A percentile compares a stretch with the other conserved stretches of the same genome.
Conservation (phyloP, 2,113 vertebrate species). For the Cynoglossus semilaevis region DNA sequence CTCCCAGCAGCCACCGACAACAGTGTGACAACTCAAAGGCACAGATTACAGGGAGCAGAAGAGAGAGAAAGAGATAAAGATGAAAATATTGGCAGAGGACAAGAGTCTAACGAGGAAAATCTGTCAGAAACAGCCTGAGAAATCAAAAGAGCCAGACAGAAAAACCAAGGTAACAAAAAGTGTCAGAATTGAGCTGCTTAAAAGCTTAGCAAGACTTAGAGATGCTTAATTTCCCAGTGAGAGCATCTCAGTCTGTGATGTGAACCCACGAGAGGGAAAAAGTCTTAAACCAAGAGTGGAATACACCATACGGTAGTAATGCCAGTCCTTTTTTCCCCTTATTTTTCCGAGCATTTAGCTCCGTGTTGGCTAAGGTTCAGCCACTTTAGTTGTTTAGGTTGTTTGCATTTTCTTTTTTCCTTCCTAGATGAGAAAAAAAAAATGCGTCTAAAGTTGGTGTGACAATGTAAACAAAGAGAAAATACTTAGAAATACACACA, state of each 20-base stretch:
- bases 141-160: slow-evolving; percentile 13
- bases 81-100: background rate
- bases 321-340: too few relatives aligned
- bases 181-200: slow-evolving; percentile 71
- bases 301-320: slow-evolving; percentile 1
- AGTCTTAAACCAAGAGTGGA: slow-evolving; percentile 18
- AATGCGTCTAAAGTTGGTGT: too few relatives aligned
- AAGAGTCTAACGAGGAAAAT: background rate
- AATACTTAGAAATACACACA: too few relatives aligned
- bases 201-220: slow-evolving; percentile 60
- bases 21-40: slow-evolving; percentile 10
- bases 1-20: slow-evolving; percentile 31
- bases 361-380: too few relatives aligned
- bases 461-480: too few relatives aligned
- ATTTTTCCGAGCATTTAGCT: too few relatives aligned
- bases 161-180: slow-evolving; percentile 62
- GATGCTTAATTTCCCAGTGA: slow-evolving; percentile 53
- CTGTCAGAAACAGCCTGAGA: slow-evolving; percentile 1
- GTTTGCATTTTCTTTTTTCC: too few relatives aligned
- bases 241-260: slow-evolving; percentile 41
- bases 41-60: background rate
- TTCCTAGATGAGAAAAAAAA: too few relatives aligned
- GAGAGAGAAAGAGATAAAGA: slow-evolving; percentile 4
- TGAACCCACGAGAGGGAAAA: slow-evolving; percentile 4
- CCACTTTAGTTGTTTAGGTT: too few relatives aligned